These are phyloP conservation scores for Lepidocolaptes lacrymiger DNA, from an alignment of 2,797 vertebrate species.

Conservation along the genomic window DNA sequence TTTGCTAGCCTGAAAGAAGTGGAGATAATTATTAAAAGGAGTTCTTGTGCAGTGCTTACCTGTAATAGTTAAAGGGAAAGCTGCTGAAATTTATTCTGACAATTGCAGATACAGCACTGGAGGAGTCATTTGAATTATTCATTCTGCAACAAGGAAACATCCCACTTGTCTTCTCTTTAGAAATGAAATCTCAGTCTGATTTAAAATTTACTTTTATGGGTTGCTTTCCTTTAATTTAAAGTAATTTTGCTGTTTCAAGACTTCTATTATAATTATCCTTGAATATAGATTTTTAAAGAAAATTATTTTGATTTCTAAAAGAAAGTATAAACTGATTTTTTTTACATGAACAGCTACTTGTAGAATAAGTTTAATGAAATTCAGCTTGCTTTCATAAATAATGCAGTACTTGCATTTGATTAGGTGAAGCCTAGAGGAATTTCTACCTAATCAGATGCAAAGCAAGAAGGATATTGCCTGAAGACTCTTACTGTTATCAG, in stretches of 20 bases:
- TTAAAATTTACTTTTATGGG: conserved; percentile 39
- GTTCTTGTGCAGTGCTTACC: conserved; percentile 33
- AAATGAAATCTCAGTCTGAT: conserved; percentile 49
- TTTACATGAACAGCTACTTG: conserved; percentile 19
- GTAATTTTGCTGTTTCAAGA: conserved; percentile 23
- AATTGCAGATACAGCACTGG: conserved; percentile 37
- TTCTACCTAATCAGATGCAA: conserved; percentile 61
- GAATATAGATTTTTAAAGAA: conserved; percentile 10
- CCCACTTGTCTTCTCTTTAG: conserved; percentile 56
- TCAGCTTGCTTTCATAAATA: conserved; percentile 75
- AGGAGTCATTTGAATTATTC: conserved; percentile 71
- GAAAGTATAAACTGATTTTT: conserved; percentile 21
- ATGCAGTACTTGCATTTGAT: conserved; percentile 65
- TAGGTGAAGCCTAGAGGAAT: conserved; percentile 64
- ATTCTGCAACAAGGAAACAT: conserved; percentile 63
- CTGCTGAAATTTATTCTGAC: conserved; percentile 66
- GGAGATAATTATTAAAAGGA: conserved; percentile 42
- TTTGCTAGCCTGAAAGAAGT: background rate
- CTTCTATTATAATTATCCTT: conserved; percentile 17
- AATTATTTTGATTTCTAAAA: conserved; percentile 38
- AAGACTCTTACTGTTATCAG: conserved; percentile 33
- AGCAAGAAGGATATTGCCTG: conserved; percentile 41
- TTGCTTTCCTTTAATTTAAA: background rate
- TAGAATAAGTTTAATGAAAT: conserved; percentile 67
- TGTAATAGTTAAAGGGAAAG: conserved; percentile 40